Conservation (phyloP, 2,113 vertebrate genomes). For the Coregonus clupeaformis region DNA sequence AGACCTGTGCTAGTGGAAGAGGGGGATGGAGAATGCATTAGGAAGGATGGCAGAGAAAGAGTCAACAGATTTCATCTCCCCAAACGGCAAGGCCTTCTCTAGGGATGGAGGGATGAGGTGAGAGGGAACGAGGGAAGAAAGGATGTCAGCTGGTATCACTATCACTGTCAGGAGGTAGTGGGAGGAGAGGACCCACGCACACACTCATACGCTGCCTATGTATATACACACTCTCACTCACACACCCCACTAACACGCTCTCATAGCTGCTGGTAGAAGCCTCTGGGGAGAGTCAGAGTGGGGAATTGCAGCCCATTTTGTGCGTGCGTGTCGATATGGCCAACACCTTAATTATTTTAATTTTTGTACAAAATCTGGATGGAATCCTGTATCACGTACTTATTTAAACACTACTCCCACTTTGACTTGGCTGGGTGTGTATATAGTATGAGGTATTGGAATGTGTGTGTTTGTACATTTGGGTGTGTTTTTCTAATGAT, state of each 20-base stretch:
- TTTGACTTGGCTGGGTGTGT: too few species aligned
- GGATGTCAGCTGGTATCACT: constrained; percentile 73
- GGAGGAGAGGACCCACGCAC: not conserved
- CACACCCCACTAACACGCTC: constrained; percentile 2
- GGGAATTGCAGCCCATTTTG: constrained; percentile 39
- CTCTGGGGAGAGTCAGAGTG: constrained; percentile 43
- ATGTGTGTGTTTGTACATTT: constrained; percentile 5
- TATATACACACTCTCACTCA: constrained; percentile 1
- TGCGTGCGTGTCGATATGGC: not conserved
- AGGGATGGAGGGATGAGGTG: constrained; percentile 57
- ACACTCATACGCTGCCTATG: not conserved
- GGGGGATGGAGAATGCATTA: constrained; percentile 53
- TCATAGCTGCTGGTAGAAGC: not conserved
- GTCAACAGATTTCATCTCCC: constrained; percentile 75
- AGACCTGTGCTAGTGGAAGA: constrained; percentile 51
- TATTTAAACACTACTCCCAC: constrained; percentile 33
- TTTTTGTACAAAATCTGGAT: constrained; percentile 21
- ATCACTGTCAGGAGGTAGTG: constrained; percentile 67
- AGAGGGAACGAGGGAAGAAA: constrained; percentile 54
- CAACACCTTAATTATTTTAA: too few species aligned
- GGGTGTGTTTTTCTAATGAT: constrained; percentile 48
- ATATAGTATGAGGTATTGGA: constrained; percentile 1
- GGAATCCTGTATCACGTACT: constrained; percentile 30
- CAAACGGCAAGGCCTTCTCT: constrained; percentile 59
- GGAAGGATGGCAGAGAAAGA: constrained; percentile 60